Base-by-base conservation (phyloP, 2,888 invertebrate genomes). In the Noctua janthe region DNA sequence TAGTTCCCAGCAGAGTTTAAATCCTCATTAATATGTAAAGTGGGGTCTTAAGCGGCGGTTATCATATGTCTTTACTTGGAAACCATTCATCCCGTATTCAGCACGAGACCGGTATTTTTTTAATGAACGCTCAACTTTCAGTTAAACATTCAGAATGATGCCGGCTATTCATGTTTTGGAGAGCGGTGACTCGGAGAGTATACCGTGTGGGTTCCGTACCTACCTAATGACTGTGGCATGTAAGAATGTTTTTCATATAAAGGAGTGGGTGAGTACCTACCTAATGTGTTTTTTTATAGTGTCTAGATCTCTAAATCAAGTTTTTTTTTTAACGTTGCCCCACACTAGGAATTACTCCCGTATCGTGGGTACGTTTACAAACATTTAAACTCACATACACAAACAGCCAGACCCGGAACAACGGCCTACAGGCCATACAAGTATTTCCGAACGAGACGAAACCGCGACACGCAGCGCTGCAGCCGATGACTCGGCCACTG, bases 61-160 rank as follows among this genome's bases (percentile, higher is more conserved):
- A 79, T 80, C 78, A 86, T n/a, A n/a, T 83, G 71, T 78, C 79
- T 85, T 81, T 74, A 84, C 87, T 84, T 69, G 73, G 78, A 78
- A 79, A 75, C 66, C 78, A 66, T 83, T 84, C 79, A 86, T 88
- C 47, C 56, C 66, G 78, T 78, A 85, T 86, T 87, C 88, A 85
- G 83, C 23, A 35, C 78, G 54, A 59, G 69, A 11, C 59, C 59
- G 73, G 80, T 84, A 82, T 82, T 84, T 88, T 87, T 87, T 89
- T 89, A 88, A 89, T 89, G 88, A 89, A 76, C 70, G n/a, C 73
- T 54, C 39, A 23, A 62, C 74, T 73, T 71, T 77, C 67, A 71
- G 54, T 85, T 73, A 85, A 86, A 76, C 78, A 82, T 88, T 88
- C 56, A 87, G 62, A 64, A 49, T 56, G 71, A 69, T 64, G 71